Base-by-base conservation (phyloP, 1,140 invertebrate species). In the Dinoponera quadriceps region DNA sequence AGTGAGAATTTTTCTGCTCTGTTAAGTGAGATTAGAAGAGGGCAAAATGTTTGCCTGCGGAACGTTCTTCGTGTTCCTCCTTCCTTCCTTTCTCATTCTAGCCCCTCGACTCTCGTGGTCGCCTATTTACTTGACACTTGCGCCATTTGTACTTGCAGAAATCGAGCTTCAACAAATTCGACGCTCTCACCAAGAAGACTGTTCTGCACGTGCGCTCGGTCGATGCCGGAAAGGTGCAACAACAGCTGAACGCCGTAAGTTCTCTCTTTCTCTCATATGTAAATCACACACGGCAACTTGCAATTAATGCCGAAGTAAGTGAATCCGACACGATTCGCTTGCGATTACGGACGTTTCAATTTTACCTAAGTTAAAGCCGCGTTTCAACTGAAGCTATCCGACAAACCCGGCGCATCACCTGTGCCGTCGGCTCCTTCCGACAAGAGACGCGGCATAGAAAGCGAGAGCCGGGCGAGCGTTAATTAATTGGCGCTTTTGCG, bases 101-200 rank as follows among this genome's bases (percentile, higher is more conserved):
- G 7, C 5, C 25, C 20, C 7, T 55, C 22, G 18, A 33, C 9
- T n/a, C 16, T 5, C 13, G 44, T 29, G n/a, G n/a, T n/a, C n/a
- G 11, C 33, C 48, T 29, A 33, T 69, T 44, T 51, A 33, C 38
- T 57, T 87, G 57, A 87, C 68, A 57, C 18, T 7, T 44, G 11
- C 20, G 25, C 0, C n/a, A 54, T 85, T 88, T 85, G 62, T 88
- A 74, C 71, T 95, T 95, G 44, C 94, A 97, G 97, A 97, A 96
- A 95, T 96, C 96, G 85, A 97, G 96, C 94, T 97, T 97, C 91
- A 97, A 95, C 85, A 97, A 97, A 94, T 97, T 97, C 92, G 96
- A 97, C 90, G 95, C 96, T 71, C 92, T 96, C 49, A 95, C 95
- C 88, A 97, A 97, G 93, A 96, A 96, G 91, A 95, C 96, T 84